A percentile compares a stretch with the other conserved stretches of the same genome.
phyloP scores from a whole-genome alignment of 2,888 invertebrate genomes.

The Abrostola triplasia region DNA sequence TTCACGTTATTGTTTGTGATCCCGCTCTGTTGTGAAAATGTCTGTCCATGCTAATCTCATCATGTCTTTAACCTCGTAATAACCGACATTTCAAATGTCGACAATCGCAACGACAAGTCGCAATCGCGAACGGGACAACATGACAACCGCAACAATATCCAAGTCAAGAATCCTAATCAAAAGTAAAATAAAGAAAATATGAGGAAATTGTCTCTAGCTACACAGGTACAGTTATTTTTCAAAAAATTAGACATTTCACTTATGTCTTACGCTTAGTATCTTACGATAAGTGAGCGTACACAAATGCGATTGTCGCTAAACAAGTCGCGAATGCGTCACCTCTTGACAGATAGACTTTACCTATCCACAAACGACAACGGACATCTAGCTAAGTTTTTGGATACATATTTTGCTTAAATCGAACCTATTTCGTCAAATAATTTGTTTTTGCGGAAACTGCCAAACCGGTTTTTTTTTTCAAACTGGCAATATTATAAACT shows the following conservation, averaged over 20 bases:
- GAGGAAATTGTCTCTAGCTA: slow-evolving; percentile 86
- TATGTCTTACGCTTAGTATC: slow-evolving; percentile 80
- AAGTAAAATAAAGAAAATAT: slow-evolving; percentile 55
- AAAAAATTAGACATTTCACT: slow-evolving; percentile 79
- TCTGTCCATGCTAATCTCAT: slow-evolving; percentile 5
- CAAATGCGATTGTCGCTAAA: slow-evolving; percentile 50
- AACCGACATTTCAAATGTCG: slow-evolving; percentile 29
- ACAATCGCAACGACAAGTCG: slow-evolving; percentile 37
- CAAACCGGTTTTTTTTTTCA: slow-evolving; percentile 48
- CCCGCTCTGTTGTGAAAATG: slow-evolving; percentile 22
- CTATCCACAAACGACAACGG: slow-evolving; percentile 75
- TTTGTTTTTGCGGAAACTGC: slow-evolving; percentile 55
- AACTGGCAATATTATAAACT: slow-evolving; percentile 60
- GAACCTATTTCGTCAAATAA: slow-evolving; percentile 61
- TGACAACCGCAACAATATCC: slow-evolving; percentile 77
- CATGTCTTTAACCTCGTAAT: not conserved
- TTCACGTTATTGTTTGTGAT: slow-evolving; percentile 20
- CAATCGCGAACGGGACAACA: slow-evolving; percentile 51
- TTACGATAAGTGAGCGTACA: slow-evolving; percentile 73
- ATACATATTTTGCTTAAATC: slow-evolving; percentile 83
- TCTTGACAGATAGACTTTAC: slow-evolving; percentile 67
- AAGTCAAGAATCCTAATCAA: slow-evolving; percentile 65
- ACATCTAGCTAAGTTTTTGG: slow-evolving; percentile 82
- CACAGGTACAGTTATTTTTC: slow-evolving; percentile 81
- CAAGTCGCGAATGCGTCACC: slow-evolving; percentile 54